Conservation (phyloP, 2,797 vertebrate species). For the Microchirus variegatus region DNA sequence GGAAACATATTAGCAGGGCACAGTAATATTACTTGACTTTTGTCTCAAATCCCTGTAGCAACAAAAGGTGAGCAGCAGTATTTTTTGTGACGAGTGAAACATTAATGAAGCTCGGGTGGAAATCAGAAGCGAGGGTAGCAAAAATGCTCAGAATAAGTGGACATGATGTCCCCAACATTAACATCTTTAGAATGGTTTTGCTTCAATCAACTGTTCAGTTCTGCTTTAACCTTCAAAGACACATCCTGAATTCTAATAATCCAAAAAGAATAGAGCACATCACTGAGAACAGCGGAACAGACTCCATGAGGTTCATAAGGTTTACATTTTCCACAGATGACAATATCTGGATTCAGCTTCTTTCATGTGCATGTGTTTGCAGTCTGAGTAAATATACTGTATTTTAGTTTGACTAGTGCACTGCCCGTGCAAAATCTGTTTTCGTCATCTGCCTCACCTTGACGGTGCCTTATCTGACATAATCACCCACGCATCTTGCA, state of each 20-base stretch:
- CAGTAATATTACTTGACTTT: slow-evolving; percentile 25
- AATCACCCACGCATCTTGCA: too few species aligned
- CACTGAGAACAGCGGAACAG: too few species aligned
- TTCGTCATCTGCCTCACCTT: too few species aligned
- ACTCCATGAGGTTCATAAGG: too few species aligned
- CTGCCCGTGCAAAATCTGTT: too few species aligned
- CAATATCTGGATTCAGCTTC: too few species aligned
- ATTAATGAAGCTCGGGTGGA: slow-evolving; percentile 7
- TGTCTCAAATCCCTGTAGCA: slow-evolving; percentile 7
- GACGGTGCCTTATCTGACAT: too few species aligned
- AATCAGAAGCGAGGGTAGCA: background rate
- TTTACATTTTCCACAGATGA: too few species aligned
- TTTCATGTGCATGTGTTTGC: too few species aligned
- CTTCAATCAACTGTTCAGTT: background rate
- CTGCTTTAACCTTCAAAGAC: background rate
- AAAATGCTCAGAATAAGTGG: slow-evolving; percentile 1
- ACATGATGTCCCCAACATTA: background rate
- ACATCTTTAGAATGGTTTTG: background rate
- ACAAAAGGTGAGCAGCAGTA: slow-evolving; percentile 21
- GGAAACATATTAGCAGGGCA: slow-evolving; percentile 49
- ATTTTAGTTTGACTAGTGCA: too few species aligned
- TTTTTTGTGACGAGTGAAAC: slow-evolving; percentile 35
- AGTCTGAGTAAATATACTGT: too few species aligned
- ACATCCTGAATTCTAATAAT: slow-evolving; percentile 7
- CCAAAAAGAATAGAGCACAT: background rate